phyloP scores from a whole-genome alignment of 2,888 invertebrate genomes.

The Blera fallax region DNA sequence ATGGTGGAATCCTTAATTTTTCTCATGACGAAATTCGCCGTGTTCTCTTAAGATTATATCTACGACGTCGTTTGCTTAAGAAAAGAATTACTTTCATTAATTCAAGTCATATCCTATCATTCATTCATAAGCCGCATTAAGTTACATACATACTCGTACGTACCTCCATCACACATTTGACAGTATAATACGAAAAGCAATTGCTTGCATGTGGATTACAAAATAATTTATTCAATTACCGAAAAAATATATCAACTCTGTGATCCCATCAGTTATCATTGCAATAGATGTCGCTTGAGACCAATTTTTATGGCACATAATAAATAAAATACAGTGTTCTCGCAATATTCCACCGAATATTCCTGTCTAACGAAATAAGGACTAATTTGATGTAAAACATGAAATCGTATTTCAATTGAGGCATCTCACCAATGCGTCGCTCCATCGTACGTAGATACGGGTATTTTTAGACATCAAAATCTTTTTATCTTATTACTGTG shows the following conservation, averaged over 20 bases:
- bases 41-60: too few relatives aligned
- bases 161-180: neutral
- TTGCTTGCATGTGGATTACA: neutral
- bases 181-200: neutral
- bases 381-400: constrained; percentile 21
- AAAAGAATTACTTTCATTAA: neutral
- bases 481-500: constrained; percentile 17
- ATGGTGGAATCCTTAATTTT: too few relatives aligned
- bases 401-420: neutral
- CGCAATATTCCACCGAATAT: neutral
- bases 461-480: neutral
- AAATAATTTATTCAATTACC: constrained; percentile 30
- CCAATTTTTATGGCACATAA: neutral
- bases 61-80: too few relatives aligned
- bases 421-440: neutral
- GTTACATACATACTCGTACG: neutral
- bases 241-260: neutral
- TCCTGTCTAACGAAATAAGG: neutral
- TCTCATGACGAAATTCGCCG: too few relatives aligned
- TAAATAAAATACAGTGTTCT: neutral
- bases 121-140: neutral
- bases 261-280: constrained; percentile 20
- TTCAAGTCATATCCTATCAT: neutral
- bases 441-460: neutral
- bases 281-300: constrained; percentile 15